phyloP scores from a whole-genome alignment of 2,888 invertebrate species.

The Chrysolina haemoptera region DNA sequence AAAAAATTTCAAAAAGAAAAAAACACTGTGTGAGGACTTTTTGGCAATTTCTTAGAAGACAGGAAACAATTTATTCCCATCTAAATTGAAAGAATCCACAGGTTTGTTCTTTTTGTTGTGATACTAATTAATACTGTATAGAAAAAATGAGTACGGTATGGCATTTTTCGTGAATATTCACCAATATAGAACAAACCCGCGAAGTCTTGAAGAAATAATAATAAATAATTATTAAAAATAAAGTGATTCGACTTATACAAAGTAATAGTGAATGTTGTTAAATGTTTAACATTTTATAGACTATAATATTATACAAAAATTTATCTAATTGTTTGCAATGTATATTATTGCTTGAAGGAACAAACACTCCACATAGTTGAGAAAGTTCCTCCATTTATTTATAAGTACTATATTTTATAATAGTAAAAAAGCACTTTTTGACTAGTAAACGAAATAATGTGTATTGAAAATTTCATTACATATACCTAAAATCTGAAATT shows the following conservation, averaged over 20 bases:
- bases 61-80: not conserved
- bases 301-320: conserved; percentile 40
- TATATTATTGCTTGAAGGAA: conserved; percentile 17
- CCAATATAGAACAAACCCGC: not conserved
- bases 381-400: not conserved
- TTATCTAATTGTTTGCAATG: conserved; percentile 29
- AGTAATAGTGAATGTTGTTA: conserved; percentile 33
- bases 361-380: not conserved
- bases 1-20: too few relatives aligned
- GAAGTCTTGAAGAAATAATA: conserved; percentile 26
- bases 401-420: conserved; percentile 32
- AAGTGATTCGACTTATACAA: conserved; percentile 17
- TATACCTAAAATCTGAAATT: conserved; percentile 19
- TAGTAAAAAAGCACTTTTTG: conserved; percentile 53
- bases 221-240: conserved; percentile 41
- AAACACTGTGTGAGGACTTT: not conserved
- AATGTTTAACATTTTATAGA: conserved; percentile 48
- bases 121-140: conserved; percentile 19
- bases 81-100: not conserved
- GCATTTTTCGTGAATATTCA: not conserved
- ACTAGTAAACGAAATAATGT: conserved; percentile 52
- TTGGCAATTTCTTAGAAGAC: not conserved
- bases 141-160: not conserved
- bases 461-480: conserved; percentile 12
- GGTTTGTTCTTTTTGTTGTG: conserved; percentile 2